Base-by-base conservation (phyloP, 2,888 invertebrate species). In the Disparrhopalites patrizii region DNA sequence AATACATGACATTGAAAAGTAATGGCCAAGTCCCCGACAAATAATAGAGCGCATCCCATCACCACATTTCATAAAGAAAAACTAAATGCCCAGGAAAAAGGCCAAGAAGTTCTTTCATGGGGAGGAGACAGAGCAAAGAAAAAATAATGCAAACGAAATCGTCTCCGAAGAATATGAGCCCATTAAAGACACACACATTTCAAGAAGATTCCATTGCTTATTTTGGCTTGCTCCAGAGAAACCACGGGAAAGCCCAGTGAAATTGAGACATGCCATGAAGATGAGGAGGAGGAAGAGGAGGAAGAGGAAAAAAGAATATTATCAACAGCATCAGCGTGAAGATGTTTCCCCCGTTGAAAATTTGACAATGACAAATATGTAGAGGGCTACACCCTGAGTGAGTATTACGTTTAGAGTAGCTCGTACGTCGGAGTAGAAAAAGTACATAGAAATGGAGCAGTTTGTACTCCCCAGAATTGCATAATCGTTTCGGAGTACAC, bases 321-420 rank as follows among this genome's bases (percentile, higher is more conserved):
- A 58, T 54, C 58, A 67, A 58, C 67, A 67, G 52, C 63, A 63
- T 67, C 63, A 55, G 52, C 65, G 55, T 65, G 28, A 63, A 55
- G 63, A 63, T 63, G 55, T 56, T 55, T 62, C 62, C 63, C 56
- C 33, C 31, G 43, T 62, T 56, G 47, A 56, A 62, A 63, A 63
- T 63, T 63, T 63, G 63, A 63, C 63, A 63, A 63, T 63, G 63
- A 63, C 56, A 63, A 55, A 63, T 43, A 31, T 47, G 30, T 40
- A 63, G 47, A n/a, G n/a, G n/a, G n/a, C n/a, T n/a, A 43, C 62
- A 62, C 55, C 62, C 62, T 28, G 10, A 38, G 15, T 51, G 31
- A 15, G 8, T 30, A 54, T 28, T 54, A 7, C n/a, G n/a, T 51
- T 31, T 18, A n/a, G n/a, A n/a, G n/a, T n/a, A n/a, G n/a, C n/a